These are phyloP conservation scores for Actinopyga echinites DNA, from an alignment of 53 echinoderm and acorn worm species.

Conservation along the genomic window DNA sequence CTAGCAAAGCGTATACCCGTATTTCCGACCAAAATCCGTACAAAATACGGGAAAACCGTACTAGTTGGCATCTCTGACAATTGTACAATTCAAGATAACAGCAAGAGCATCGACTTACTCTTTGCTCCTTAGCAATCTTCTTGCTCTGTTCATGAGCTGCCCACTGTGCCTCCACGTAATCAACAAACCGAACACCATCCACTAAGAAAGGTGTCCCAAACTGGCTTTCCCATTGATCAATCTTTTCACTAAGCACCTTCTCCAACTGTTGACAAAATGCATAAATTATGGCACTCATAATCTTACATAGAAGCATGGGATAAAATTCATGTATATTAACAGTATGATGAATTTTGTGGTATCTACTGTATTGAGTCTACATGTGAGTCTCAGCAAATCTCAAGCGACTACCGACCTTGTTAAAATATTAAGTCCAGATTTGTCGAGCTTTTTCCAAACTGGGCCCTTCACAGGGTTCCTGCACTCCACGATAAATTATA, in stretches of 20 bases:
- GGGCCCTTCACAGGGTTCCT: no score
- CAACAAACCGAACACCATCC: conserved; percentile 91
- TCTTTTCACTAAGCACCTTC: conserved; percentile 65
- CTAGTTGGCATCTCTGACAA: background rate
- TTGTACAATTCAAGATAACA: background rate
- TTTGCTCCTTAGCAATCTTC: conserved; percentile 77
- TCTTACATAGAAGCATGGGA: background rate
- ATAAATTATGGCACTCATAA: background rate
- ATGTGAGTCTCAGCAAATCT: no score
- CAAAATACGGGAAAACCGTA: no score
- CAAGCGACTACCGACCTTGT: no score
- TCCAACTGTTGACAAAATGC: conserved; percentile 67
- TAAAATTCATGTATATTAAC: background rate
- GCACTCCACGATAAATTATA: no score
- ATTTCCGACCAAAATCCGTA: no score
- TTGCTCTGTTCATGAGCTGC: conserved; percentile 88
- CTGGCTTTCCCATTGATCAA: conserved; percentile 64
- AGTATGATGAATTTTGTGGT: no score
- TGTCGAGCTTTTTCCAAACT: no score
- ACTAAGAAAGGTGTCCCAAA: conserved; percentile 76
- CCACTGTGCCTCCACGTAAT: conserved; percentile 97
- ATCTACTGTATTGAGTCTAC: no score
- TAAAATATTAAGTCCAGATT: no score
- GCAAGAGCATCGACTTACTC: conserved; percentile 56
- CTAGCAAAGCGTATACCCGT: no score